These are phyloP conservation scores for Torymus texanus DNA, from an alignment of 2,888 invertebrate species.

Conservation along the genomic window DNA sequence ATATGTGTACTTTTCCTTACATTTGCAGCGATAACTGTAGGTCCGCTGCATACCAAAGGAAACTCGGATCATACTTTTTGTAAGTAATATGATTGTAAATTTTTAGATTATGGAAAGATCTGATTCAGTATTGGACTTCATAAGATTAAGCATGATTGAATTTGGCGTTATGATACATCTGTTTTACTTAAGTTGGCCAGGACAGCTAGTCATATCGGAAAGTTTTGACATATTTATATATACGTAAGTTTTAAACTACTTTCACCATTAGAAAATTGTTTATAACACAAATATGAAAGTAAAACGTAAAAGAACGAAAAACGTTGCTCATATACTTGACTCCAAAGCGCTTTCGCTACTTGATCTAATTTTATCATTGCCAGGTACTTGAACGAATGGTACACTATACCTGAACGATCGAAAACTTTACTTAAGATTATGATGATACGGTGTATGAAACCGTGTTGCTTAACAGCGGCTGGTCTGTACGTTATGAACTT, in stretches of 20 bases:
- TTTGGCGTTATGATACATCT: too few relatives aligned
- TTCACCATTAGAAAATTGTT: too few relatives aligned
- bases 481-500: constrained; percentile 31
- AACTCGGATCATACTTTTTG: too few relatives aligned
- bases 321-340: neutral
- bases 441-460: constrained; percentile 33
- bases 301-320: neutral
- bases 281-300: too few relatives aligned
- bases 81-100: too few relatives aligned
- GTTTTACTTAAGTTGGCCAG: too few relatives aligned
- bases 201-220: too few relatives aligned
- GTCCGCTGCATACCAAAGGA: neutral
- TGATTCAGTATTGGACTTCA: too few relatives aligned
- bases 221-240: neutral
- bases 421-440: constrained; percentile 33
- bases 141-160: too few relatives aligned
- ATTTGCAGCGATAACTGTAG: constrained; percentile 8
- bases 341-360: too few relatives aligned
- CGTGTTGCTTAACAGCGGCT: constrained; percentile 35
- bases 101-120: too few relatives aligned
- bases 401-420: constrained; percentile 17
- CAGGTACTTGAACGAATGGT: constrained; percentile 31
- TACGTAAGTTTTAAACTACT: too few relatives aligned
- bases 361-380: neutral
- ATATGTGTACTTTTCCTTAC: constrained; percentile 11